Conservation (phyloP, 37 sponge, comb jelly and placozoan species). For the Theonella swinhoei region DNA sequence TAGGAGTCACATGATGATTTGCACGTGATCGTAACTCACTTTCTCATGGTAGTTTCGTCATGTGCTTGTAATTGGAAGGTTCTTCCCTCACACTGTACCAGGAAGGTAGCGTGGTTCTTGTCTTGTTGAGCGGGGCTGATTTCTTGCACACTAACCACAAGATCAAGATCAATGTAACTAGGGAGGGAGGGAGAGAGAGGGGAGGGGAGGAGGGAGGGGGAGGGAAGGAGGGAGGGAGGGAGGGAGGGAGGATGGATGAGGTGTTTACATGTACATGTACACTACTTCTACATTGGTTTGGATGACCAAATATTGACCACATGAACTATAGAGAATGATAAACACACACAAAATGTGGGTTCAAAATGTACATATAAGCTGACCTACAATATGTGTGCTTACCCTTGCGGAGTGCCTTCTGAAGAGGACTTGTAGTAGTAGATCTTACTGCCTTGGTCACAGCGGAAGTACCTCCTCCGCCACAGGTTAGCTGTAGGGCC, state of each 20-base stretch:
- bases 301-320: too few relatives aligned
- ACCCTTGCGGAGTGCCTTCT: conserved; percentile 82
- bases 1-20: too few relatives aligned
- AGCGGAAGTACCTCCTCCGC: conserved; percentile 79
- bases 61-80: conserved; percentile 74
- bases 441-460: conserved; percentile 63
- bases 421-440: conserved; percentile 71
- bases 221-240: too few relatives aligned
- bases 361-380: too few relatives aligned
- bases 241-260: too few relatives aligned
- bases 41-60: conserved; percentile 67
- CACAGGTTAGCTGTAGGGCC: conserved; percentile 76
- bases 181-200: not conserved
- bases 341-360: too few relatives aligned
- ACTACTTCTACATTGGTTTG: too few relatives aligned
- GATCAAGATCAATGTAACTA: conserved; percentile 75
- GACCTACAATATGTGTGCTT: too few relatives aligned
- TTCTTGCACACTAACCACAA: conserved; percentile 52
- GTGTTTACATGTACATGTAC: not conserved
- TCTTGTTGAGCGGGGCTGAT: conserved; percentile 60
- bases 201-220: not conserved
- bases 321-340: too few relatives aligned
- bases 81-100: conserved; percentile 66
- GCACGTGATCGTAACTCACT: conserved; percentile 20
- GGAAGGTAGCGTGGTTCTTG: conserved; percentile 75